phyloP scores from a whole-genome alignment of 2,888 invertebrate species.

The Teleiodes luculella region DNA sequence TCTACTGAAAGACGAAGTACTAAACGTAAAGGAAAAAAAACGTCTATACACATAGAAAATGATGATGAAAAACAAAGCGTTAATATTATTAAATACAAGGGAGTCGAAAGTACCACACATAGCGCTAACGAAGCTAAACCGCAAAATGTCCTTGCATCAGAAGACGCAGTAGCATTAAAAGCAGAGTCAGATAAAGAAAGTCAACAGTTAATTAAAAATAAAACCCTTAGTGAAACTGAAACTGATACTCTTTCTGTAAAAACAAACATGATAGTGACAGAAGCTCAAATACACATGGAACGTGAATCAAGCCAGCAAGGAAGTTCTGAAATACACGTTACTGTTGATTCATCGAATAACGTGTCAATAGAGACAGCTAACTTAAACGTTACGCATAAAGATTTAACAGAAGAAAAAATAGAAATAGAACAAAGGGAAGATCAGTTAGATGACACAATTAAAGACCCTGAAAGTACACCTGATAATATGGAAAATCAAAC shows the following conservation, averaged over 20 bases:
- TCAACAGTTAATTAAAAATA: slow-evolving; percentile 43
- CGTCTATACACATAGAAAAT: slow-evolving; percentile 68
- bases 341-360: slow-evolving; percentile 65
- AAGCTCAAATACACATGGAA: slow-evolving; percentile 75
- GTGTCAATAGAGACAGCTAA: slow-evolving; percentile 67
- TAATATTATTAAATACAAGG: slow-evolving; percentile 68
- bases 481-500: slow-evolving; percentile 18
- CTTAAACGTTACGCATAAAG: slow-evolving; percentile 57
- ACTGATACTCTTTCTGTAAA: slow-evolving; percentile 69
- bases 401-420: slow-evolving; percentile 42
- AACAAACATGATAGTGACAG: slow-evolving; percentile 72
- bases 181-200: slow-evolving; percentile 43
- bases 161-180: slow-evolving; percentile 38
- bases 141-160: slow-evolving; percentile 33
- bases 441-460: slow-evolving; percentile 17
- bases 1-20: slow-evolving; percentile 61
- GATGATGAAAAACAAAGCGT: slow-evolving; percentile 68
- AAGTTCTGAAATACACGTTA: slow-evolving; percentile 66
- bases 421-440: neutral
- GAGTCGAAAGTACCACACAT: slow-evolving; percentile 35
- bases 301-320: slow-evolving; percentile 62
- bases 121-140: slow-evolving; percentile 29
- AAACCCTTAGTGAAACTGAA: slow-evolving; percentile 67
- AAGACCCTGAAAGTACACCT: slow-evolving; percentile 26
- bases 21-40: slow-evolving; percentile 68